Evolutionary conservation across 2,888 invertebrate genomes (phyloP).

Genomic region (Sinohyriopsis cumingii): DNA sequence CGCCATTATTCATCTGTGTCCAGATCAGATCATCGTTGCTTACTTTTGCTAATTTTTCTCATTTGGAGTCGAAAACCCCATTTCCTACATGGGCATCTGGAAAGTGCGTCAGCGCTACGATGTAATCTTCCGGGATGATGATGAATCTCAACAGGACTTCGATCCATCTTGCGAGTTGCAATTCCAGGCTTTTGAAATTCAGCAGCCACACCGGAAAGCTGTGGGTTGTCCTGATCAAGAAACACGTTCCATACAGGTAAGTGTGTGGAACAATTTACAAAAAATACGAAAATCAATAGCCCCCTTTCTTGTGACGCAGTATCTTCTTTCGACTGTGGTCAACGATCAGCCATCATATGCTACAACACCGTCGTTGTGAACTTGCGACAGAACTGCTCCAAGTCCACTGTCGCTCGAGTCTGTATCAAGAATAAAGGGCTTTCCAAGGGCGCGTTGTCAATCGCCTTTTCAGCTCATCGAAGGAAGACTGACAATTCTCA

Average conservation of each 20-base stretch:
- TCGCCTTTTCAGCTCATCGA: constrained; percentile 4
- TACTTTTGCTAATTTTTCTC: no score
- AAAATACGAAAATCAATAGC: constrained; percentile 28
- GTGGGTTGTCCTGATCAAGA: constrained; percentile 30
- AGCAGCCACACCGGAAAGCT: constrained; percentile 30
- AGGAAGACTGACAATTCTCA: constrained; percentile 1
- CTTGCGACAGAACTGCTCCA: constrained; percentile 15
- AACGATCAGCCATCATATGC: constrained; percentile 17
- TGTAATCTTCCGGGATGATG: constrained; percentile 27
- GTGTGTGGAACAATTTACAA: constrained; percentile 27
- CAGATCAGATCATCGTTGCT: no score
- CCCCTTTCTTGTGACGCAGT: constrained; percentile 28
- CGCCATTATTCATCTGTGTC: no score
- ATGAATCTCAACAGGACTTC: constrained; percentile 16
- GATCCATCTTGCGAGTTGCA: constrained; percentile 13
- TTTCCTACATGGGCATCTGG: constrained; percentile 8
- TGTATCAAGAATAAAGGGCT: constrained; percentile 17
- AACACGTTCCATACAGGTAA: constrained; percentile 30
- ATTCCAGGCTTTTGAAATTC: constrained; percentile 20
- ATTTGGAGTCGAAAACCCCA: not conserved
- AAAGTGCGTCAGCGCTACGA: constrained; percentile 29
- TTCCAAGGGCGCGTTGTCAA: constrained; percentile 5
- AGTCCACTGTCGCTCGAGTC: constrained; percentile 15
- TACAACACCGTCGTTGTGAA: constrained; percentile 10
- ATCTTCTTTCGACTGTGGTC: constrained; percentile 9